Conservation (phyloP, 2,888 invertebrate genomes). For the Bugulina stolonifera region DNA sequence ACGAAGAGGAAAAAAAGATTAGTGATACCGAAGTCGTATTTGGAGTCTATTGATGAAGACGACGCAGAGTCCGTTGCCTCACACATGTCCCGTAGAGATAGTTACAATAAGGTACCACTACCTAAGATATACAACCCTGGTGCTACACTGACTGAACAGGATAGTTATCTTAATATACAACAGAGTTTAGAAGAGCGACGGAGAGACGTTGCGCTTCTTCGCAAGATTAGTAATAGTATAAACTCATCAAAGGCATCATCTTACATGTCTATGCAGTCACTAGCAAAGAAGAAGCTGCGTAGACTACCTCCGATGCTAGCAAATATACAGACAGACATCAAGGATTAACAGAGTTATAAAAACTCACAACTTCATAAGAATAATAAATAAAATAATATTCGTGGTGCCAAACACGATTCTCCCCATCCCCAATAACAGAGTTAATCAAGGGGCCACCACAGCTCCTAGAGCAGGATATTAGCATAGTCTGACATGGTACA, state of each 20-base stretch:
- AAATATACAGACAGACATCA: background rate
- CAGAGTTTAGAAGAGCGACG: constrained; percentile 14
- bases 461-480: too few species aligned
- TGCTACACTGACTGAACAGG: background rate
- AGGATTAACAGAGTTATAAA: too few species aligned
- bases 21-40: background rate
- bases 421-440: too few species aligned
- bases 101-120: background rate
- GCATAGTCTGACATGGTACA: too few species aligned
- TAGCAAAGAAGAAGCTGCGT: constrained; percentile 12
- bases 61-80: background rate
- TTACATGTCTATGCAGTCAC: background rate
- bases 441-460: too few species aligned
- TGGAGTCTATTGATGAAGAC: background rate
- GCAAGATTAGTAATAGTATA: constrained; percentile 11
- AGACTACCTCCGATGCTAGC: background rate
- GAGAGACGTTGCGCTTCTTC: background rate
- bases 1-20: background rate
- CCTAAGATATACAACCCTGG: background rate
- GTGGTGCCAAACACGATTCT: too few species aligned
- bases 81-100: background rate
- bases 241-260: background rate
- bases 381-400: too few species aligned
- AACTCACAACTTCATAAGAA: too few species aligned
- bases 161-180: constrained; percentile 8